phyloP scores from a whole-genome alignment of 2,888 invertebrate genomes.

The Trachelus troglodyta region DNA sequence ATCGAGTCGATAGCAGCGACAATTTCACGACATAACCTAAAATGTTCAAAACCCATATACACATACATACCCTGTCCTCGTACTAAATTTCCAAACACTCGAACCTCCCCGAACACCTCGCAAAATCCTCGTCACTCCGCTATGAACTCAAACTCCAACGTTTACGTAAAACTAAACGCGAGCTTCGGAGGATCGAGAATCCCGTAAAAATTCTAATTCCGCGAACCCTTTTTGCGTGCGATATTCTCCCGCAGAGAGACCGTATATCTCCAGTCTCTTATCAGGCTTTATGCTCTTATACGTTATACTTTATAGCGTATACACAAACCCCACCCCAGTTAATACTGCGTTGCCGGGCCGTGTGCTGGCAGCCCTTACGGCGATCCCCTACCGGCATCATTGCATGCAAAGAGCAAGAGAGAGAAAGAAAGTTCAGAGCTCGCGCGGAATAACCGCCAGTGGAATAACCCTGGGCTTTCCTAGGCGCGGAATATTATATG shows the following conservation, averaged over 20 bases:
- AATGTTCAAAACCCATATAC: background rate
- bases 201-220: conserved; percentile 59
- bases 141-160: background rate
- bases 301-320: conserved; percentile 55
- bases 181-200: conserved; percentile 21
- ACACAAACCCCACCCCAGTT: conserved; percentile 11
- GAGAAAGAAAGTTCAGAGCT: conserved; percentile 22
- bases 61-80: too few species aligned
- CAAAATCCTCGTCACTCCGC: background rate
- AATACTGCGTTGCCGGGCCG: conserved; percentile 13
- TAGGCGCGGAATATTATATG: conserved; percentile 38
- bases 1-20: background rate
- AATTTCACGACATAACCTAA: background rate
- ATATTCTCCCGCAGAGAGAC: conserved; percentile 22
- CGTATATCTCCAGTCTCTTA: conserved; percentile 55
- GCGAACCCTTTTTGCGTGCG: conserved; percentile 35
- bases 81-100: background rate
- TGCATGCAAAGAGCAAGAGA: conserved; percentile 32
- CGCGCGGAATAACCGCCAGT: conserved; percentile 14
- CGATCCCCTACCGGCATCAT: conserved; percentile 19
- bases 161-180: conserved; percentile 20
- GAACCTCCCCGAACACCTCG: background rate
- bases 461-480: conserved; percentile 5
- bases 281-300: conserved; percentile 57
- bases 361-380: conserved; percentile 30